Evolutionary conservation across 2,888 invertebrate genomes (phyloP).

Genomic region (Euplexia lucipara): DNA sequence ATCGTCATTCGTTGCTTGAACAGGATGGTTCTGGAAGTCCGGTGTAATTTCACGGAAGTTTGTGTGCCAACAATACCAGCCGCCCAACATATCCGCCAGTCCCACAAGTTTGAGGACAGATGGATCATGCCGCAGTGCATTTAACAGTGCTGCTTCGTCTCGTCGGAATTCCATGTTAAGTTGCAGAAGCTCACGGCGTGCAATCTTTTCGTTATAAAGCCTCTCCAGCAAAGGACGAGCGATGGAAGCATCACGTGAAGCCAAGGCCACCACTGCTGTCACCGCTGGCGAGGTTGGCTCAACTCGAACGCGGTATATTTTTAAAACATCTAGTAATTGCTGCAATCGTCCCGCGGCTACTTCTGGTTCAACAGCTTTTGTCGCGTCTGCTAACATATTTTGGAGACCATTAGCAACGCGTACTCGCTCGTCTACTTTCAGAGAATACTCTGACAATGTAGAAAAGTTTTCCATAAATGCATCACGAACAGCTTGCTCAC

Average conservation of each 20-base stretch:
- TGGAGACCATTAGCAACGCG: slow-evolving; percentile 62
- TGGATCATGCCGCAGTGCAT: slow-evolving; percentile 42
- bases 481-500: slow-evolving; percentile 60
- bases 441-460: slow-evolving; percentile 71
- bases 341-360: slow-evolving; percentile 53
- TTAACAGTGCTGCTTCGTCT: slow-evolving; percentile 36
- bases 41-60: not conserved
- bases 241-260: slow-evolving; percentile 56
- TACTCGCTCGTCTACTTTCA: slow-evolving; percentile 69
- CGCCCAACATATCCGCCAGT: slow-evolving; percentile 56
- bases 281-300: slow-evolving; percentile 66
- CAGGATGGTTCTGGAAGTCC: not conserved
- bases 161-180: slow-evolving; percentile 40
- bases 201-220: slow-evolving; percentile 41
- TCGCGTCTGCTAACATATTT: slow-evolving; percentile 62
- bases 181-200: slow-evolving; percentile 36
- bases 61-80: not conserved
- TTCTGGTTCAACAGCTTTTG: slow-evolving; percentile 49
- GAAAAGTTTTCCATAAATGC: slow-evolving; percentile 74
- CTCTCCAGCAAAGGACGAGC: slow-evolving; percentile 33
- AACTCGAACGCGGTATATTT: slow-evolving; percentile 66
- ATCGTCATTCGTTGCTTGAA: not conserved
- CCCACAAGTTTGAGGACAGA: slow-evolving; percentile 2
- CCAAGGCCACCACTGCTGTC: slow-evolving; percentile 63
- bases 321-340: slow-evolving; percentile 70